Conservation (phyloP, 2,797 vertebrate species). For the Neomorphus geoffroyi region DNA sequence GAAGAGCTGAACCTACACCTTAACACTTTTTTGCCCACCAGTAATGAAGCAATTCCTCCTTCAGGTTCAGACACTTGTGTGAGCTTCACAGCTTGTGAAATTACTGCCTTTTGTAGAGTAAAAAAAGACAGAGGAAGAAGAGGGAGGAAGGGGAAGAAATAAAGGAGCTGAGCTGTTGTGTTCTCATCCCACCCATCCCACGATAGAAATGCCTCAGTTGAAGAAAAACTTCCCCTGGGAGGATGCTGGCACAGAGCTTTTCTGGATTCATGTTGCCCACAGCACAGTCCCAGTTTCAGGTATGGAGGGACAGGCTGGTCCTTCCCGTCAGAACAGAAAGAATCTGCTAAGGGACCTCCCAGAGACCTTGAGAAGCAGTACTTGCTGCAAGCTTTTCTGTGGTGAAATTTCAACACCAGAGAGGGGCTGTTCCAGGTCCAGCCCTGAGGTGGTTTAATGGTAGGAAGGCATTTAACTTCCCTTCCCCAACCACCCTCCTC, state of each 20-base stretch:
- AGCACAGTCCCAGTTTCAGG: background rate
- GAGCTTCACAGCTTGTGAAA: background rate
- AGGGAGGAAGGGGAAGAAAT: background rate
- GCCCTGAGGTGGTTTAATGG: background rate
- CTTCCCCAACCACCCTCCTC: background rate
- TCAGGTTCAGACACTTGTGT: background rate
- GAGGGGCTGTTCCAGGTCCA: background rate
- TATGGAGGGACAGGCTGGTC: background rate
- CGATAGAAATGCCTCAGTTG: accelerated
- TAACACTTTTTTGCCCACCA: background rate
- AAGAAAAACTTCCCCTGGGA: background rate
- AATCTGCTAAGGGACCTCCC: background rate
- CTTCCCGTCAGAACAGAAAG: background rate
- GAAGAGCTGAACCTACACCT: background rate
- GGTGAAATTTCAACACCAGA: background rate
- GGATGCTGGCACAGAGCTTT: background rate
- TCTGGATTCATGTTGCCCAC: accelerated
- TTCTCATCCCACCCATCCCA: background rate
- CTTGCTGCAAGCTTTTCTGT: background rate
- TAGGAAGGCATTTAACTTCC: background rate
- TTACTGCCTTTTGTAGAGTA: background rate
- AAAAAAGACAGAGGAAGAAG: background rate
- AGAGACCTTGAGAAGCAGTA: background rate
- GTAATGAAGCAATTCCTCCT: background rate
- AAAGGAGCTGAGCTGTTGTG: background rate